These are phyloP conservation scores for Leptopilina drosophilae DNA, from an alignment of 2,888 invertebrate genomes.

Conservation along the genomic window DNA sequence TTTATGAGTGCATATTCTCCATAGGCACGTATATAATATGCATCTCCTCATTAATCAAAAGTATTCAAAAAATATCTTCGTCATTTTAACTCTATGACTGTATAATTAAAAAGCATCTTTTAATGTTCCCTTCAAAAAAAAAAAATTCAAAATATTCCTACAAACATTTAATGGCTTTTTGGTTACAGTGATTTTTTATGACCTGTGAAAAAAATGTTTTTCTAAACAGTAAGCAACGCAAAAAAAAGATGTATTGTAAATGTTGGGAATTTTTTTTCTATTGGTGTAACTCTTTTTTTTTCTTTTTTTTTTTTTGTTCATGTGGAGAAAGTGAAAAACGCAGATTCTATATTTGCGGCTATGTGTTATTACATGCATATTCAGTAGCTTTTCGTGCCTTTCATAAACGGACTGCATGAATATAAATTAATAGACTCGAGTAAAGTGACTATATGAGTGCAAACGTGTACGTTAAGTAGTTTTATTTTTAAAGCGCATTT, in stretches of 20 bases:
- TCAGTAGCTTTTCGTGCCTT: conserved; percentile 32
- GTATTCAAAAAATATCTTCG: neutral
- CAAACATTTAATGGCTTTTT: no score
- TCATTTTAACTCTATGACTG: no score
- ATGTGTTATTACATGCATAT: conserved; percentile 27
- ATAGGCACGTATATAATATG: neutral
- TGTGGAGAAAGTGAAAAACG: neutral
- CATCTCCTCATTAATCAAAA: neutral
- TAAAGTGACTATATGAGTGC: conserved; percentile 15
- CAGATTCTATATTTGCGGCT: neutral
- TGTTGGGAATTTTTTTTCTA: neutral
- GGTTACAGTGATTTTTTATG: no score
- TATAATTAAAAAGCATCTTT: no score
- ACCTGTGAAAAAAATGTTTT: no score
- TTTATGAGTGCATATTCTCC: no score
- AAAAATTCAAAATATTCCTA: no score
- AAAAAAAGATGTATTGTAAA: neutral
- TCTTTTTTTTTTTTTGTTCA: neutral
- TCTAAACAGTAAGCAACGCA: no score
- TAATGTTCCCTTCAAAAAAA: no score
- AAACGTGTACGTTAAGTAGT: conserved; percentile 4
- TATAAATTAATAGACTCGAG: conserved; percentile 40
- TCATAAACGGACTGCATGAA: conserved; percentile 35
- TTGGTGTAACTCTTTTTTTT: neutral
- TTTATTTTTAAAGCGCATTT: neutral